phyloP scores from a whole-genome alignment of 2,888 invertebrate species.

The Cephonodes hylas region DNA sequence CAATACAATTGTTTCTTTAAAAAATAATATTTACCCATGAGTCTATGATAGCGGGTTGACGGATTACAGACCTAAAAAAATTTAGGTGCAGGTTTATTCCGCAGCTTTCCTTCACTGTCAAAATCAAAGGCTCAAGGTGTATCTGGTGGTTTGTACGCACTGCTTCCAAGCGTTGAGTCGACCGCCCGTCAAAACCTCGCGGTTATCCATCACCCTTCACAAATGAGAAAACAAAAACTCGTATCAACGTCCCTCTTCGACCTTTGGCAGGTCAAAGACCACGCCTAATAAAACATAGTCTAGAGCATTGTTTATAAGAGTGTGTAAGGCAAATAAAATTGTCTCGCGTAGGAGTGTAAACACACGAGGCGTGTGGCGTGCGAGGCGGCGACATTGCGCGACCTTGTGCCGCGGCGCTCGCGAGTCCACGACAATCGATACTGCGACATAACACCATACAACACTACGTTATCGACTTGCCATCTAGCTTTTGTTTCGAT shows the following conservation, averaged over 20 bases:
- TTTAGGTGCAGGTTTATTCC: no score
- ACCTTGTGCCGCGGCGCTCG: constrained; percentile 46
- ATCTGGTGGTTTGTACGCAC: no score
- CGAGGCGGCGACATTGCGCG: constrained; percentile 40
- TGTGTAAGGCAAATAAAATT: constrained; percentile 1
- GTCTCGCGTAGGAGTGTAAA: constrained; percentile 7
- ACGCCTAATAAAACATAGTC: not conserved
- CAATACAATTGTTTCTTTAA: no score
- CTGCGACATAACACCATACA: constrained; percentile 32
- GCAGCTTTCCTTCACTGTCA: no score
- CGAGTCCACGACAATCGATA: constrained; percentile 55
- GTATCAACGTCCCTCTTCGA: not conserved
- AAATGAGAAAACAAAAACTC: not conserved
- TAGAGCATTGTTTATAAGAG: constrained; percentile 1
- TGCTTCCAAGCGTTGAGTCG: no score
- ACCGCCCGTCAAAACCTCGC: no score
- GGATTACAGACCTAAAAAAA: no score
- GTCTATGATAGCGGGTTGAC: no score
- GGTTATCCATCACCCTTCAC: not conserved
- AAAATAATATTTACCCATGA: no score
- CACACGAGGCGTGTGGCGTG: constrained; percentile 17
- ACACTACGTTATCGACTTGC: constrained; percentile 13
- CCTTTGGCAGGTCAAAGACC: not conserved
- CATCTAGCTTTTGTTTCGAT: not conserved
- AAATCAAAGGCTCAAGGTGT: no score